Evolutionary conservation across 2,888 invertebrate genomes (phyloP).

Genomic region (Leptopilina drosophilae): DNA sequence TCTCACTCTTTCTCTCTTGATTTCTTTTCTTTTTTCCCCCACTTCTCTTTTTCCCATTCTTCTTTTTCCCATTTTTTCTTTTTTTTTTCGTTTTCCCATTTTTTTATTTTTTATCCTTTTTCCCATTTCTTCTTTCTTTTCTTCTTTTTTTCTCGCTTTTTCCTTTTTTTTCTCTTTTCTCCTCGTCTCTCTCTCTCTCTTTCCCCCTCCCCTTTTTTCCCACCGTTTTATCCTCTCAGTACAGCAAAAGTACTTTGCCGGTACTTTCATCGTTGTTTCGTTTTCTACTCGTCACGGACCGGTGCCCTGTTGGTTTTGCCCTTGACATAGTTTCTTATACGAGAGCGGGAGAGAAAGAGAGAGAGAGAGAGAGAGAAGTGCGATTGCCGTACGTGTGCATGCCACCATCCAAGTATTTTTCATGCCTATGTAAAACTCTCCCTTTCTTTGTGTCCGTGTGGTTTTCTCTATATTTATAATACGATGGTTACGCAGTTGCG

Average conservation of each 20-base stretch:
- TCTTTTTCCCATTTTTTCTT: no score
- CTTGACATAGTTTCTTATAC: constrained; percentile 73
- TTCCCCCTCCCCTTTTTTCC: no score
- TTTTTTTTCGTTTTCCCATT: no score
- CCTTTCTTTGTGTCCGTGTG: background rate
- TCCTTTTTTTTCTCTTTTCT: background rate
- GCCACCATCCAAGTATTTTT: constrained; percentile 40
- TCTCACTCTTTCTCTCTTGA: no score
- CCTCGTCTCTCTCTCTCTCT: no score
- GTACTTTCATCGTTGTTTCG: constrained; percentile 59
- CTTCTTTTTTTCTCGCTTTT: no score
- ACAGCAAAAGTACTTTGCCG: constrained; percentile 46
- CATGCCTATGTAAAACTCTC: constrained; percentile 19
- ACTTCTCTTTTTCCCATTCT: no score
- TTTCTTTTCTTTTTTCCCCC: no score
- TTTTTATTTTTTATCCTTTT: no score
- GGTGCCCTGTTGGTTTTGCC: constrained; percentile 70
- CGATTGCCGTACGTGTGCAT: constrained; percentile 12
- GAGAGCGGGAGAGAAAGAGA: constrained; percentile 44
- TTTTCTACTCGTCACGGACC: constrained; percentile 72
- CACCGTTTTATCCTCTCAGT: background rate
- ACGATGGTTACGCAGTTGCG: background rate
- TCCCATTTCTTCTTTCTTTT: no score
- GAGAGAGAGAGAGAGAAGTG: constrained; percentile 33
- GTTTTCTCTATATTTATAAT: constrained; percentile 1